Evolutionary conservation across 2,797 vertebrate species (phyloP).

Genomic region (Arrhamphus sclerolepis): DNA sequence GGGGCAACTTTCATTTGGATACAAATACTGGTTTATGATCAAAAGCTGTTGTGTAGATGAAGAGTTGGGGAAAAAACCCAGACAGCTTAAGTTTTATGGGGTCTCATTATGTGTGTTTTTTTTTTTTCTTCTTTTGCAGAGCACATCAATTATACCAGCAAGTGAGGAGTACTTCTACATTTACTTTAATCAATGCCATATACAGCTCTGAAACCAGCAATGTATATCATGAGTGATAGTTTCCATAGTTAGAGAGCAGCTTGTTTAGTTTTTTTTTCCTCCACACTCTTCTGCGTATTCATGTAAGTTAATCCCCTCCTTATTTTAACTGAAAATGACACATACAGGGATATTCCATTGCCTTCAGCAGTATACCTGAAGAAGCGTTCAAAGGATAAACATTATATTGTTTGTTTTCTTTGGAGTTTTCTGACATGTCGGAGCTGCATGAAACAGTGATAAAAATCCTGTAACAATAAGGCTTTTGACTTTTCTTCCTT

Average conservation of each 20-base stretch:
- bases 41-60: slow-evolving; percentile 60
- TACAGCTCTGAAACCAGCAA: slow-evolving; percentile 17
- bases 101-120: slow-evolving; percentile 23
- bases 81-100: slow-evolving; percentile 36
- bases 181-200: slow-evolving; percentile 1
- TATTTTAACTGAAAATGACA: slow-evolving; percentile 70
- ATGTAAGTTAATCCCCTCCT: slow-evolving; percentile 52
- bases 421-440: slow-evolving; percentile 70
- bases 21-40: slow-evolving; percentile 52
- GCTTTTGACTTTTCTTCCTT: slow-evolving; percentile 72
- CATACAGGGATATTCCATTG: slow-evolving; percentile 60
- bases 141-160: slow-evolving; percentile 35
- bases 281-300: no score
- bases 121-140: slow-evolving; percentile 14
- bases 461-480: slow-evolving; percentile 77
- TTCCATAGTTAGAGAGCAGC: slow-evolving; percentile 36
- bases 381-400: slow-evolving; percentile 73
- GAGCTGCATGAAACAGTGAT: slow-evolving; percentile 64
- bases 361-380: slow-evolving; percentile 68
- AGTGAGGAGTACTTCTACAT: slow-evolving; percentile 10
- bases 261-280: slow-evolving; percentile 40
- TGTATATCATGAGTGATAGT: slow-evolving; percentile 35
- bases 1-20: slow-evolving; percentile 44
- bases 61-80: slow-evolving; percentile 38
- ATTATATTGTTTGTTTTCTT: slow-evolving; percentile 76